A percentile compares a stretch with the other conserved stretches of the same genome.
These are phyloP conservation scores for Drosophila formosana DNA, from an alignment of 2,888 invertebrate species.

Conservation along the genomic window DNA sequence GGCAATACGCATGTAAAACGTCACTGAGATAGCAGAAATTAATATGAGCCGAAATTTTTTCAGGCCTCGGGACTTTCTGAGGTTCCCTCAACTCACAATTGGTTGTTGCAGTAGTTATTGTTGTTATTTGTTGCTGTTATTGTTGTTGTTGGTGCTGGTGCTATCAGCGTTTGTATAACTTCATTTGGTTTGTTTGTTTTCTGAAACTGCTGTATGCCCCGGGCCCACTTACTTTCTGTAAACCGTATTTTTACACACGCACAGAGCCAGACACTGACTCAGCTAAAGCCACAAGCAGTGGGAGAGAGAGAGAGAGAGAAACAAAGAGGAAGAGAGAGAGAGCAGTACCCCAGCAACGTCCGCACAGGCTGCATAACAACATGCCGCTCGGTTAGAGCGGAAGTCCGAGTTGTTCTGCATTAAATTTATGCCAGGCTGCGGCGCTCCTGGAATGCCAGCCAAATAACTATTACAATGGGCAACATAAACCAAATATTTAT, in stretches of 20 bases:
- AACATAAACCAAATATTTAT: neutral
- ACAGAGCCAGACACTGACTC: constrained; percentile 14
- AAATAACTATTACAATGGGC: constrained; percentile 51
- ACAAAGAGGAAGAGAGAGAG: neutral
- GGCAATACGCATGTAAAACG: constrained; percentile 65
- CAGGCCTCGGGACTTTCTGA: constrained; percentile 42
- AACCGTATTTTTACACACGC: constrained; percentile 57
- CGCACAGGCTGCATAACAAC: constrained; percentile 68
- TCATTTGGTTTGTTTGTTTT: constrained; percentile 67
- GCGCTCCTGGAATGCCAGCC: constrained; percentile 23
- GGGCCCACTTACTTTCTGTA: constrained; percentile 60
- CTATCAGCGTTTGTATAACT: constrained; percentile 75
- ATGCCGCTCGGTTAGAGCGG: constrained; percentile 73
- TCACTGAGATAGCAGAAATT: constrained; percentile 72
- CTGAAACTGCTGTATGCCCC: constrained; percentile 39
- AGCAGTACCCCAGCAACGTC: constrained; percentile 30
- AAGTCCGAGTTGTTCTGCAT: constrained; percentile 72
- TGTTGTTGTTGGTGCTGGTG: constrained; percentile 31
- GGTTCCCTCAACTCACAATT: constrained; percentile 12
- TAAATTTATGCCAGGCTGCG: constrained; percentile 70
- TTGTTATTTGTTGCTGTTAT: constrained; percentile 14
- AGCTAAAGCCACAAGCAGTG: constrained; percentile 4
- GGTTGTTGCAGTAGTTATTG: constrained; percentile 19
- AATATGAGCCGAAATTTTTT: constrained; percentile 67
- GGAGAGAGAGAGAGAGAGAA: neutral